A percentile compares a stretch with the other conserved stretches of the same genome.
phyloP scores from a whole-genome alignment of 1,140 invertebrate genomes.

The Aphis craccivora region DNA sequence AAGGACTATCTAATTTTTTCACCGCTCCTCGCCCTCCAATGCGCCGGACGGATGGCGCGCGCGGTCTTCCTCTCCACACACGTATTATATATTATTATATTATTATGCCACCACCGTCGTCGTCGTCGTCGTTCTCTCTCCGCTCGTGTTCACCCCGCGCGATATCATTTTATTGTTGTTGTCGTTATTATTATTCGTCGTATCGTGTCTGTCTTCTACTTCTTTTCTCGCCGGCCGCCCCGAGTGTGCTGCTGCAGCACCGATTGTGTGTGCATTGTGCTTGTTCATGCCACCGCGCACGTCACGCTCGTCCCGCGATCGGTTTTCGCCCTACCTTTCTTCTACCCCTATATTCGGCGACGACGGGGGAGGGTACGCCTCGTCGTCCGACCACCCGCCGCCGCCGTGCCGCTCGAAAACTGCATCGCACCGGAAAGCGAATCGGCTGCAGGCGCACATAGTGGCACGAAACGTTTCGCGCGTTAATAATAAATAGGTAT shows the following conservation, averaged over 20 bases:
- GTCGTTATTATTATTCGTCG: neutral
- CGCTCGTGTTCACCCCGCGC: too few relatives aligned
- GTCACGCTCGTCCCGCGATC: neutral
- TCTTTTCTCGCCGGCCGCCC: neutral
- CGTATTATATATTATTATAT: neutral
- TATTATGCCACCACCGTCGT: neutral
- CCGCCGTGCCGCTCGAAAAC: neutral
- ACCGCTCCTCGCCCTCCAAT: too few relatives aligned
- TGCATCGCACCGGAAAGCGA: neutral
- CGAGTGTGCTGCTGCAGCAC: neutral
- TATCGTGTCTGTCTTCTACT: neutral
- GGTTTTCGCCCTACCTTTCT: neutral
- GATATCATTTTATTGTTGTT: neutral
- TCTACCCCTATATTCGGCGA: neutral
- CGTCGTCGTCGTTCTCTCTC: neutral
- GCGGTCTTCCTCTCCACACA: neutral
- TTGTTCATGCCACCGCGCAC: neutral
- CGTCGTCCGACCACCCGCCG: too few relatives aligned
- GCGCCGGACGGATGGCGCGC: neutral
- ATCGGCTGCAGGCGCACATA: neutral
- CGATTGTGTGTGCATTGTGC: neutral
- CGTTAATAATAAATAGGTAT: neutral
- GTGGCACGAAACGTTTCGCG: neutral
- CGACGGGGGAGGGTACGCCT: too few relatives aligned
- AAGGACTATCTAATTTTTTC: slow-evolving; percentile 43